Evolutionary conservation across 2,888 invertebrate species (phyloP).

Genomic region (Athalia cordata): DNA sequence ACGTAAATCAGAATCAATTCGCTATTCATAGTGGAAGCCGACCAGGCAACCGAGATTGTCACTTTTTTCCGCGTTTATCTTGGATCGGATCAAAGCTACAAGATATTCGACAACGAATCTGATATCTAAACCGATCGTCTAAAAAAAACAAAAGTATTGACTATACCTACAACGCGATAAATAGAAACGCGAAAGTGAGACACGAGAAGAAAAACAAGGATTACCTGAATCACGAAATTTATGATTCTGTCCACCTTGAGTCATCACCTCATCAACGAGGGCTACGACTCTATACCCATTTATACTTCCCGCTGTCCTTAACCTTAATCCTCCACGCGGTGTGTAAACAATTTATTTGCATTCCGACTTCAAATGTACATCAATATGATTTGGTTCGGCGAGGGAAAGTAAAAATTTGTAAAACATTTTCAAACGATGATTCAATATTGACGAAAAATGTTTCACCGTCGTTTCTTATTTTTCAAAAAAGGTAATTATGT

Average conservation of each 20-base stretch:
- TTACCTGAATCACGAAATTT: slow-evolving; percentile 11
- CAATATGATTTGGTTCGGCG: too few species aligned
- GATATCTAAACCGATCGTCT: too few species aligned
- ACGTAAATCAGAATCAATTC: not conserved
- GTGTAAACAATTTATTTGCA: slow-evolving; percentile 30
- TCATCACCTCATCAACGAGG: slow-evolving; percentile 34
- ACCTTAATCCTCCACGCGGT: slow-evolving; percentile 11
- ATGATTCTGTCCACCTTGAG: slow-evolving; percentile 26
- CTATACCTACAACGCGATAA: not conserved
- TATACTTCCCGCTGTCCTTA: slow-evolving; percentile 6
- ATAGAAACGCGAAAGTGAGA: not conserved
- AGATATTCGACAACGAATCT: too few species aligned
- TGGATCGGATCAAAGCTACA: too few species aligned
- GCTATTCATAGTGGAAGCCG: not conserved
- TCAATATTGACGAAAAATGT: too few species aligned
- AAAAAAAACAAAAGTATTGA: too few species aligned
- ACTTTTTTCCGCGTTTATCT: too few species aligned
- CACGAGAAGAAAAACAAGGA: not conserved
- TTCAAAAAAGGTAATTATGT: too few species aligned
- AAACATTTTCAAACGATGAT: too few species aligned
- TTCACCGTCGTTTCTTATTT: too few species aligned
- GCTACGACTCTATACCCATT: not conserved
- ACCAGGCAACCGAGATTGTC: not conserved
- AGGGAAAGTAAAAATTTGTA: too few species aligned
- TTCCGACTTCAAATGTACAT: not conserved